A percentile compares a stretch with the other conserved stretches of the same genome.
Conservation (phyloP, 2,113 vertebrate species). For the Xiphophorus hellerii region DNA sequence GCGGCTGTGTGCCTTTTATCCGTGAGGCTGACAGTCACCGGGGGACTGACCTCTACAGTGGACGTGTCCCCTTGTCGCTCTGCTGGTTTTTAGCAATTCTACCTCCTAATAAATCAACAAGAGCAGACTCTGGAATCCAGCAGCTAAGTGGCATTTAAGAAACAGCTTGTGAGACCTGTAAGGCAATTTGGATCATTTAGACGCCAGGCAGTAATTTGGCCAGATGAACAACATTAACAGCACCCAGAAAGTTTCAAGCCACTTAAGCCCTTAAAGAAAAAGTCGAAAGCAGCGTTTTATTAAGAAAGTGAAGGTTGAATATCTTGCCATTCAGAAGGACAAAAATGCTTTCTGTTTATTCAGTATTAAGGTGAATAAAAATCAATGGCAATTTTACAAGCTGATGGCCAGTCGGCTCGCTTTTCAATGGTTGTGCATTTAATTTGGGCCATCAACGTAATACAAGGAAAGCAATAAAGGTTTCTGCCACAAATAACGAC, state of each 20-base stretch:
- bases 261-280: conserved; percentile 39
- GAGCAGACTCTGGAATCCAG: conserved; percentile 65
- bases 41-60: conserved; percentile 65
- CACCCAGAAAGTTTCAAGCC: conserved; percentile 61
- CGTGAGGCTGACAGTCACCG: conserved; percentile 47
- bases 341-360: conserved; percentile 47
- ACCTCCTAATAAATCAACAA: conserved; percentile 73
- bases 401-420: conserved; percentile 27
- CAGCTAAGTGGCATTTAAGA: conserved; percentile 79
- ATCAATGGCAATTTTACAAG: conserved; percentile 39
- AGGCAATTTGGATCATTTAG: conserved; percentile 73
- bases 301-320: conserved; percentile 41
- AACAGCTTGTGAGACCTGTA: conserved; percentile 68
- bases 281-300: conserved; percentile 37
- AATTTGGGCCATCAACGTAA: conserved; percentile 36
- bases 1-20: conserved; percentile 47
- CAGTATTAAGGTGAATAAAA: conserved; percentile 43
- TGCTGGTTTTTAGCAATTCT: conserved; percentile 62
- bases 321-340: conserved; percentile 28
- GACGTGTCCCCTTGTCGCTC: conserved; percentile 66
- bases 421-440: conserved; percentile 39
- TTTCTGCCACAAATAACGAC: conserved; percentile 25
- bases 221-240: conserved; percentile 69
- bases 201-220: conserved; percentile 72
- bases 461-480: conserved; percentile 45